Evolutionary conservation across 2,113 vertebrate genomes (phyloP).

Genomic region (Lycocorax pyrrhopterus): DNA sequence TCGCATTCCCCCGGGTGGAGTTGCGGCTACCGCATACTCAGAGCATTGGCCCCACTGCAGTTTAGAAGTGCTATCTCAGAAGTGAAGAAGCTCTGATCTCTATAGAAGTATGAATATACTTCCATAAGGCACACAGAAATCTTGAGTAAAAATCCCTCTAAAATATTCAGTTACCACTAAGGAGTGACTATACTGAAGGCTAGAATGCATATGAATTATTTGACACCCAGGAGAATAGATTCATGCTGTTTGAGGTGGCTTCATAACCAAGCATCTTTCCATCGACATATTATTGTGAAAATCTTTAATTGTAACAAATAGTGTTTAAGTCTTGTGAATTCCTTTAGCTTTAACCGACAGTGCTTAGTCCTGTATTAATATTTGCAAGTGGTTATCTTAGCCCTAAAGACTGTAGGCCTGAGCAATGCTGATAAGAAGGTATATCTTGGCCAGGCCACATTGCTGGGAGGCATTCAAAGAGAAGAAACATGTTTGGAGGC

Average conservation of each 20-base stretch:
- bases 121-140: background rate
- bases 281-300: background rate
- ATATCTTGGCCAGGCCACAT: background rate
- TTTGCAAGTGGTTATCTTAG: background rate
- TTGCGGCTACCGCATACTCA: background rate
- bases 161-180: background rate
- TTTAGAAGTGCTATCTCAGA: background rate
- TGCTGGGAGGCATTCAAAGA: background rate
- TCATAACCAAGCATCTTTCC: background rate
- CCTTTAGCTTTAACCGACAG: background rate
- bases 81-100: background rate
- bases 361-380: background rate
- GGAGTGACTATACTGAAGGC: background rate
- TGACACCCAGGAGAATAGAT: background rate
- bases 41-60: background rate
- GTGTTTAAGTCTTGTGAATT: background rate
- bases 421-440: background rate
- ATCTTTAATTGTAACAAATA: background rate
- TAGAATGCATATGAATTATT: background rate
- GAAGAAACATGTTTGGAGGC: background rate
- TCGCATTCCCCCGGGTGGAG: background rate
- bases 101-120: background rate
- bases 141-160: background rate
- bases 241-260: background rate
- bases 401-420: background rate